These are phyloP conservation scores for Myotis yumanensis DNA, from an alignment of 2,113 vertebrate genomes.

Conservation along the genomic window DNA sequence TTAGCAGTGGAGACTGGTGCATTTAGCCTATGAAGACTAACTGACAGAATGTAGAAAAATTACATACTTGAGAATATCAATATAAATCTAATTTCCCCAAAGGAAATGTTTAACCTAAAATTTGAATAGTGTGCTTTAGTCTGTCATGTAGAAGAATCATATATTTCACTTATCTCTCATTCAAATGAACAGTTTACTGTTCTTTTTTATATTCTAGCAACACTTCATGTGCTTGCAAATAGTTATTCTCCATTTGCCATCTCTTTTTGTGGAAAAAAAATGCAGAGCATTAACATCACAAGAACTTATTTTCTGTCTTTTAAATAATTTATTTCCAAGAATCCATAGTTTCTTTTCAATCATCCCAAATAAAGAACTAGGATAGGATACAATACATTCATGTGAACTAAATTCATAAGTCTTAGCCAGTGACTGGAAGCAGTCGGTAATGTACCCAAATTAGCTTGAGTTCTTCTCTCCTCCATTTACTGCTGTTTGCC, in stretches of 20 bases:
- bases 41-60: not conserved
- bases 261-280: not conserved
- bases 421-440: not conserved
- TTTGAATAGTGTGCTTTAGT: not conserved
- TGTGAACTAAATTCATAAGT: not conserved
- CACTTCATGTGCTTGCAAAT: not conserved
- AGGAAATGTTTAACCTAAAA: conserved; percentile 11
- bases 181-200: not conserved
- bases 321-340: not conserved
- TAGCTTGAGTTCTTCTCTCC: not conserved
- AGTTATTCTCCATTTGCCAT: not conserved
- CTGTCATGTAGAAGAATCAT: not conserved
- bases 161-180: not conserved
- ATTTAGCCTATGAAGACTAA: not conserved
- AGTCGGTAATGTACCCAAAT: not conserved
- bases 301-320: not conserved
- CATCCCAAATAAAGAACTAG: not conserved
- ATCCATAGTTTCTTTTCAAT: not conserved
- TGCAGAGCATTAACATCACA: not conserved
- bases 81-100: not conserved
- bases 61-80: not conserved
- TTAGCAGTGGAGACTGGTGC: not conserved
- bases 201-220: not conserved
- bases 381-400: not conserved
- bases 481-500: not conserved